Evolutionary conservation across 2,888 invertebrate species (phyloP), one percentile per base, ranked within the genome.

Genomic region (Lepidochrysops patricia): DNA sequence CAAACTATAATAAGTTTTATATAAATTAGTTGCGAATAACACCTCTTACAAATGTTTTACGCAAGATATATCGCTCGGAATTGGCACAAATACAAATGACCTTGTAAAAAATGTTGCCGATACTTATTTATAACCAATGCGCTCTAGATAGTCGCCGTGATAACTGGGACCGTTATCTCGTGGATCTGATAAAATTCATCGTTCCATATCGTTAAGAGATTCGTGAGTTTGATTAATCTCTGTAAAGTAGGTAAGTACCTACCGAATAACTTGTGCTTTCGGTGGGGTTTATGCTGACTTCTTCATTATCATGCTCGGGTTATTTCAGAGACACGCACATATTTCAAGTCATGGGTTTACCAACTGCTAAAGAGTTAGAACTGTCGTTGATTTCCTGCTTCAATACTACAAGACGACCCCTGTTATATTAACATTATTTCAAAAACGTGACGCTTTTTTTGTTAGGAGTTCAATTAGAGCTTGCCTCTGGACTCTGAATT

Each of bases 21-120:
- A 43, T 4, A 23, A 23, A 43, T 9, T 43, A 43, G 43, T 15
- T 43, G 12, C 43, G 19, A 43, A 43, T 26, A 54, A 15, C 54
- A 19, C 32, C 54, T 29, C 32, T 54, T 29, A 32, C 19, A 6
- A 32, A 29, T 54, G 19, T 29, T 54, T 52, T 19, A 19, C 27
- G 19, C 29, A 32, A 32, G 29, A 19, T 32, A 32, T 54, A 54
- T 32, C 19, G 19, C 15, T 27, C 32, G 29, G 54, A 54, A 54
- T 54, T 54, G 54, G 54, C 54, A 54, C 54, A 54, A 19, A 54
- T 54, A 54, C 27, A 54, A 29, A 32, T 19, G 54, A 54, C 54
- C 54, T 54, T 54, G 54, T 32, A 29, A 54, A 54, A 52, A 54
- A 54, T 54, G 54, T 32, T 32, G 19, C 19, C 54, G 54, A 54